Conservation (phyloP, 92 coral and sea anemone species). For the Nematostella vectensis region DNA sequence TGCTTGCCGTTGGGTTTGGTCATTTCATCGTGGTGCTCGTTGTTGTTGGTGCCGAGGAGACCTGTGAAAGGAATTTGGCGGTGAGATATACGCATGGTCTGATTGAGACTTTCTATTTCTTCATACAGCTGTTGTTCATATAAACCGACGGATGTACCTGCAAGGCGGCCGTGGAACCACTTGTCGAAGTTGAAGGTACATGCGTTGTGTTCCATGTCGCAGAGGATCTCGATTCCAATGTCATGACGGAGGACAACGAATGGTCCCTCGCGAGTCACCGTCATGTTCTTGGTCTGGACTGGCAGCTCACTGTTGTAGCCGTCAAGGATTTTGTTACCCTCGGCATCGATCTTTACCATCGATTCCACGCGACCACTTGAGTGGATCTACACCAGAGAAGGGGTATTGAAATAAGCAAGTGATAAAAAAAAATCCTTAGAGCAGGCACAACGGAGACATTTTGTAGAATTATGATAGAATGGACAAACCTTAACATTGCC, state of each 20-base stretch:
- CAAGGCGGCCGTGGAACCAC: conserved; percentile 95
- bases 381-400: conserved; percentile 53
- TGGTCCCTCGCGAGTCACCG: conserved; percentile 73
- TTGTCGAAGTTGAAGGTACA: conserved; percentile 91
- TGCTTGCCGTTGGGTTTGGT: conserved; percentile 40
- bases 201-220: conserved; percentile 76
- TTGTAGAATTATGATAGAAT: too few species aligned
- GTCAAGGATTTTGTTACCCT: conserved; percentile 52
- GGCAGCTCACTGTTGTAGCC: conserved; percentile 76
- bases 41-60: conserved; percentile 99
- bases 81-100: neutral
- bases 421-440: neutral
- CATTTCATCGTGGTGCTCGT: conserved; percentile 81
- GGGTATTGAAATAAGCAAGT: neutral
- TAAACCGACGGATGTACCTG: conserved; percentile 40
- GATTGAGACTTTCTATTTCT: neutral
- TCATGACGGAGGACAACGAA: conserved; percentile 61
- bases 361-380: conserved; percentile 80
- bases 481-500: conserved; percentile 82
- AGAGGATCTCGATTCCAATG: conserved; percentile 75
- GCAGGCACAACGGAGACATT: too few species aligned
- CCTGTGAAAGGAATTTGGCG: conserved; percentile 38
- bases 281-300: conserved; percentile 65
- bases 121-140: neutral
- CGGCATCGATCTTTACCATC: conserved; percentile 55